Evolutionary conservation across 2,113 vertebrate genomes (phyloP).

Genomic region (Podiceps cristatus): DNA sequence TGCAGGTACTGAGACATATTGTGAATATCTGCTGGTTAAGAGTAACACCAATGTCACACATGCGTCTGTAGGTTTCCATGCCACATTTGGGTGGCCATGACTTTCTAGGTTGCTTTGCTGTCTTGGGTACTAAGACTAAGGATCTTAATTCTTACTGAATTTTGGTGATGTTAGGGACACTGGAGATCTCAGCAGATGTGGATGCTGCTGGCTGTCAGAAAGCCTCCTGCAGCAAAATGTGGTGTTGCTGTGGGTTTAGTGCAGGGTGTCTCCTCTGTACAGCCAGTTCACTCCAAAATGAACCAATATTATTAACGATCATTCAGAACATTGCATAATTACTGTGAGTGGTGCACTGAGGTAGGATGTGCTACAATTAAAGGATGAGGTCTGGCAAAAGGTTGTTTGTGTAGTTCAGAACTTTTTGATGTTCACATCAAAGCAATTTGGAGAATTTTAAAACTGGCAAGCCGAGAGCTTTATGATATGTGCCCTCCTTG

Average conservation of each 20-base stretch:
- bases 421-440: constrained; percentile 37
- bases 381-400: neutral
- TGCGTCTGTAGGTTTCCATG: neutral
- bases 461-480: neutral
- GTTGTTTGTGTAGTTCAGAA: neutral
- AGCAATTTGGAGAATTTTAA: constrained; percentile 31
- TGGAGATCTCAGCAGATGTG: neutral
- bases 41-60: neutral
- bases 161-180: fast-evolving
- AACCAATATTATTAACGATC: neutral
- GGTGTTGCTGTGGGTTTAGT: neutral
- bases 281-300: neutral
- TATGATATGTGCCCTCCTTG: constrained; percentile 8
- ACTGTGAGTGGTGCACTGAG: neutral
- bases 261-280: neutral
- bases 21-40: neutral
- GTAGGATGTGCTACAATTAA: neutral
- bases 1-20: neutral
- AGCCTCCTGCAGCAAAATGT: neutral
- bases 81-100: fast-evolving
- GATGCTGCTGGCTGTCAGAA: neutral
- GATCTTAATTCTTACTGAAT: neutral
- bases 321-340: neutral
- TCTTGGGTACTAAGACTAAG: neutral
- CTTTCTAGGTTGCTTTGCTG: neutral